Percentiles rank a stretch among this genome's conserved stretches.
Evolutionary conservation across 2,797 vertebrate genomes (phyloP).

Genomic region (Schizopygopsis pylzovi): DNA sequence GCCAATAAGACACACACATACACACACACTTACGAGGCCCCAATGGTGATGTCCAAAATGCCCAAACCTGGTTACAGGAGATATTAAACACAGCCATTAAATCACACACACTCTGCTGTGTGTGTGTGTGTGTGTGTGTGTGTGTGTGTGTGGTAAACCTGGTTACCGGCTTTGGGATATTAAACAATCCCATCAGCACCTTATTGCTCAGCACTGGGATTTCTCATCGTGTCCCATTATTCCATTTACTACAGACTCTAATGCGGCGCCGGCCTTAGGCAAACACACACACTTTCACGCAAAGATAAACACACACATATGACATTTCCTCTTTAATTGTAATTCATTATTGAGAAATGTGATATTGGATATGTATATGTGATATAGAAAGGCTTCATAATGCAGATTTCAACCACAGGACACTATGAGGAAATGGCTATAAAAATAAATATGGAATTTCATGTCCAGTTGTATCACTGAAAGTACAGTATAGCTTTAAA

Average conservation of each 20-base stretch:
- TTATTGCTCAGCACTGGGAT: conserved; percentile 99
- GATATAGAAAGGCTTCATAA: conserved; percentile 2
- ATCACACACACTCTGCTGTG: conserved; percentile 47
- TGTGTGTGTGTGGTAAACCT: conserved; percentile 70
- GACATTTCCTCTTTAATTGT: conserved; percentile 51
- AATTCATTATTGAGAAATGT: conserved; percentile 53
- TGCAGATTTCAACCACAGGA: neutral
- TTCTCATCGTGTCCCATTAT: conserved; percentile 99
- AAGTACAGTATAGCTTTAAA: neutral
- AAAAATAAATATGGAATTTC: neutral
- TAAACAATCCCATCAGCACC: conserved; percentile 98
- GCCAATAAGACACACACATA: conserved; percentile 60
- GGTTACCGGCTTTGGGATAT: conserved; percentile 88
- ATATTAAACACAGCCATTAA: conserved; percentile 66
- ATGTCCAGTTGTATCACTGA: neutral
- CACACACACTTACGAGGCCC: conserved; percentile 58
- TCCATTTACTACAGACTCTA: conserved; percentile 92
- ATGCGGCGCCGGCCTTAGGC: conserved; percentile 77
- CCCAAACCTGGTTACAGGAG: conserved; percentile 63
- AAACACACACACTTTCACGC: conserved; percentile 56
- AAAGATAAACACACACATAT: conserved; percentile 52
- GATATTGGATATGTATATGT: conserved; percentile 44
- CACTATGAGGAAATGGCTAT: neutral
- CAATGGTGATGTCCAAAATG: conserved; percentile 66
- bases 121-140: conserved; percentile 52